Evolutionary conservation across 2,113 vertebrate species (phyloP), one percentile per base, ranked within the genome.

Genomic region (Semnornis frantzii): DNA sequence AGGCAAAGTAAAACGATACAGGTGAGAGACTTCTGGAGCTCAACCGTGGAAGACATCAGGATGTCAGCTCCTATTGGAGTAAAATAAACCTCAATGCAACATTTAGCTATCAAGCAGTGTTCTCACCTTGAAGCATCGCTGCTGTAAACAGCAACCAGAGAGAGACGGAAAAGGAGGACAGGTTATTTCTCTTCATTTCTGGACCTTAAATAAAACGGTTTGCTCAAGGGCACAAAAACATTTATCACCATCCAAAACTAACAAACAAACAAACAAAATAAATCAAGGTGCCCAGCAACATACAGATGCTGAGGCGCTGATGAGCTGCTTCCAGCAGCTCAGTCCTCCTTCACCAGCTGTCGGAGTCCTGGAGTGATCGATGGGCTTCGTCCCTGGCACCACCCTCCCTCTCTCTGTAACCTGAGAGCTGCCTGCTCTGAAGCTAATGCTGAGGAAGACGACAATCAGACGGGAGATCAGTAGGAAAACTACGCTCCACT

Each of bases 101-200:
- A 34, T 71, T 77, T 28, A 75, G 16, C 65, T 92, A 74, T 27
- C 39, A 77, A 89, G 62, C 23, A 55, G n/a, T 55, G 71, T 74
- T 93, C 97, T 97, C 95, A 98, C 98, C 98, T 97, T 85, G 92
- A 95, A 95, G 72, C 46, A 89, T 63, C 77, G 48, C 75, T 69
- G 89, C 94, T 74, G 96, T 60, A 50, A 94, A 96, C 89, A 98
- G 91, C 95, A 96, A 93, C 55, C 79, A 90, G 37, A 97, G 70
- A n/a, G n/a, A 95, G 72, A 91, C 4, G 31, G n/a, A 80, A 79
- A 87, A 80, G 62, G 52, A 88, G 39, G 48, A 62, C 84, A 88
- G 58, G 60, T 24, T 81, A 87, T 95, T 95, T 69, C 68, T 97
- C 95, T 91, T 89, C 78, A 93, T 97, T 88, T 82, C 81, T 70